Evolutionary conservation across 37 sponge, comb jelly and placozoan genomes (phyloP), one percentile per base, ranked within the genome.

Genomic region (Ianthella basta): DNA sequence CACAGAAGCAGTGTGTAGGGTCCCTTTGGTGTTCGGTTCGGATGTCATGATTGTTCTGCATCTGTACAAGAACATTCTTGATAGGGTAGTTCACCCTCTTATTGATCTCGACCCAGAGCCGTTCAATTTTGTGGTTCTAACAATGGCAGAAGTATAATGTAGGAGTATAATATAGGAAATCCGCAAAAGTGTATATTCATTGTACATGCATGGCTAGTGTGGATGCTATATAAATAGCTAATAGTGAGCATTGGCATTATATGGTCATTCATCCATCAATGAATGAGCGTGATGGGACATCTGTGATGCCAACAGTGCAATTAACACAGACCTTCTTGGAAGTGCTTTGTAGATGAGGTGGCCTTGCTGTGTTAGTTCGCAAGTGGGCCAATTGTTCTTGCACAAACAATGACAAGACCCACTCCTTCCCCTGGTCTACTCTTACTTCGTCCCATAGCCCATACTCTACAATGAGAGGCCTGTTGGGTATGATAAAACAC

Each of bases 391-490:
- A 69, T 57, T 15, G 29, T 53, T 89, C 86, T 68, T 92, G 83
- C 15, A 92, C 82, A 86, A 39, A 86, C 13, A 92, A 59, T 74
- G 77, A 85, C 60, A 92, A 64, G 25, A 72, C 55, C 82, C 86
- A 92, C 55, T 92, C 93, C 33, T 75, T 80, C 15, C 90, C 93
- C 10, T 89, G 81, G 82, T 92, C 93, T 19, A 92, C 87, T 38
- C 89, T 56, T 5, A 92, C 30, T 64, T 92, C 86, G 63, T 89
- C 84, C 89, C 89, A 92, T 16, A 92, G 44, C n/a, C 93, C 93
- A 79, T 89, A 92, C 24, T 83, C 50, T 20, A 56, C 18, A 1
- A 92, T 34, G 25, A 92, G 82, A 19, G 80, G 70, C 83, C 88
- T 88, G 78, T 23, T 50, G 23, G 12, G 78, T 23, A 75, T 2